Evolutionary conservation across 2,888 invertebrate species (phyloP), one percentile per base, ranked within the genome.

Genomic region (Folsomia manolachei): DNA sequence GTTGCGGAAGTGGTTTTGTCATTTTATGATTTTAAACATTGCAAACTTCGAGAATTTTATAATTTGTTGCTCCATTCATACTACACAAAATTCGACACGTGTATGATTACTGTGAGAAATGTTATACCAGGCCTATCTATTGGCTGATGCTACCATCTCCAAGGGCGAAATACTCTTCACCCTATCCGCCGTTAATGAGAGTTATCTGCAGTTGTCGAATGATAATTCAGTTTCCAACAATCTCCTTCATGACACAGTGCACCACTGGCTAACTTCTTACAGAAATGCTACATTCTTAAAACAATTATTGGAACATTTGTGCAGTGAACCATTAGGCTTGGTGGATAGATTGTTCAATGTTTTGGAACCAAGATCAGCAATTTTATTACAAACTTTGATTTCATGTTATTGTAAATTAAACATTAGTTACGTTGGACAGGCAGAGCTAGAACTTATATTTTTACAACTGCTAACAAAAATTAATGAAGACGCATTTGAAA

Each of bases 371-470:
- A 39, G 7, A 9, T 24, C 68, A 7, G 25, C 52, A 21, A 68
- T 71, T 24, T 18, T 73, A 1, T 26, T 64, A n/a, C 71, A 74
- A 69, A 60, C 66, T 24, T 26, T 74, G 2, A 60, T 71, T 2
- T 39, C 39, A 9, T 39, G 39, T 14, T 39, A 39, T 39, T 4
- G 4, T 4, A 39, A 39, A 39, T 9, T 39, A 27, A 19, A 27
- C 2, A 64, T 64, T 18, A n/a, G 7, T 4, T 27, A n/a, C 19
- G 25, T 26, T n/a, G 64, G 64, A 39, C 64, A 64, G 23, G 26
- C 64, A 18, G 74, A 72, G 24, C 27, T 52, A 2, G 78, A 78
- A 52, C 60, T 73, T 2, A 62, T 27, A 1, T 78, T 72, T 39
- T 56, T 78, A 11, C n/a, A 61, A 11, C 73, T 70, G 24, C 64